Percentiles rank a stretch among this genome's conserved stretches.
phyloP scores from a whole-genome alignment of 1,140 invertebrate species.

The Galleria mellonella region DNA sequence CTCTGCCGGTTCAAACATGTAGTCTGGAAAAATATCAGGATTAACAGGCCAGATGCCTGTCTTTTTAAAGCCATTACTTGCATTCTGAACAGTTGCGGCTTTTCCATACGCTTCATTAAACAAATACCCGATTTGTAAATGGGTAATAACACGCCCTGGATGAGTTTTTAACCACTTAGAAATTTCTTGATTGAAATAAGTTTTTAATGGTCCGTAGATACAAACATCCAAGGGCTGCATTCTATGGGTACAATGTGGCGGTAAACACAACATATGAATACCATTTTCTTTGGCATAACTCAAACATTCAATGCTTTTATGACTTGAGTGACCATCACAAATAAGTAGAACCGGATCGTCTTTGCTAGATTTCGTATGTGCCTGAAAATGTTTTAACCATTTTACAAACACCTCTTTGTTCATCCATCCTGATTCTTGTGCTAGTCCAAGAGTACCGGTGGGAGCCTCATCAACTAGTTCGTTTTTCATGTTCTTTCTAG shows the following conservation, averaged over 20 bases:
- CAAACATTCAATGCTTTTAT: too few species aligned
- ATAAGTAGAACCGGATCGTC: too few species aligned
- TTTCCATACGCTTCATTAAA: conserved; percentile 40
- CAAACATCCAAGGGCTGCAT: conserved; percentile 35
- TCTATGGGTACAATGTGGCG: conserved; percentile 28
- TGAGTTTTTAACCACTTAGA: conserved; percentile 25
- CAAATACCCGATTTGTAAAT: conserved; percentile 32
- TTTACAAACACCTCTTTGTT: too few species aligned
- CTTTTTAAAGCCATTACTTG: conserved; percentile 23
- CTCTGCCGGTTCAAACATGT: conserved; percentile 7
- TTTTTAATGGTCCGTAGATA: conserved; percentile 11
- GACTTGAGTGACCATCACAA: too few species aligned
- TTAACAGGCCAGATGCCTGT: conserved; percentile 33
- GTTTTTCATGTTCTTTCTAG: too few species aligned
- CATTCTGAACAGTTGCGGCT: conserved; percentile 31
- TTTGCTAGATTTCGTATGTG: too few species aligned
- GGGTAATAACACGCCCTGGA: conserved; percentile 32
- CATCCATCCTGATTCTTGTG: too few species aligned
- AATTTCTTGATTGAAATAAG: conserved; percentile 17
- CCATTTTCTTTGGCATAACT: too few species aligned
- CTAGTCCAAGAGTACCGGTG: too few species aligned
- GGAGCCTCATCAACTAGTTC: too few species aligned
- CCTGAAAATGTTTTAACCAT: too few species aligned
- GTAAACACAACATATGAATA: conserved; percentile 36
- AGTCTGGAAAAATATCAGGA: conserved; percentile 26